Base-by-base conservation (phyloP, 2,113 vertebrate species). In the Bubo bubo region DNA sequence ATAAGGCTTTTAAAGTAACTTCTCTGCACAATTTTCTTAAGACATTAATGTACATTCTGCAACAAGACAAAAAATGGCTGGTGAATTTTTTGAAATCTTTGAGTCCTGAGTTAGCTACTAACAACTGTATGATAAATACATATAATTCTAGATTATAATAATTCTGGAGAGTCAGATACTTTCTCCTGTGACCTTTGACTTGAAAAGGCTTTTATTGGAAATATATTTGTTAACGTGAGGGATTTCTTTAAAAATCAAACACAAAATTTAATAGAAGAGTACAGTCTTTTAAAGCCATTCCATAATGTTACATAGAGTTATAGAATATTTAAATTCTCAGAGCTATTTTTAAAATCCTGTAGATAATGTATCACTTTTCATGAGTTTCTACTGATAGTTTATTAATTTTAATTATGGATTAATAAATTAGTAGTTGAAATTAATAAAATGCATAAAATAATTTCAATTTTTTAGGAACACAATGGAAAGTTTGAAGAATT, bases 371-470 rank as follows among this genome's bases (percentile, higher is more conserved):
- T 87, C 26, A 87, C 14, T 85, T 90, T 81, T 91, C 56, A 91
- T 87, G 93, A 59, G 23, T 81, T 93, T 67, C 41, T 67, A 71
- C 30, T 66, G 26, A 84, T 88, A 75, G 67, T 75, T 85, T 79
- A 81, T 87, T 87, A 0, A 74, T 87, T 88, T 88, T 70, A 93
- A 87, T 87, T 90, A 93, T 50, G 6, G 6, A 55, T 81, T 96
- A 85, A 90, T 93, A 85, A 68, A 82, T 93, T 75, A 90, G 10
- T 52, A 85, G 8, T 28, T 76, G 18, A 94, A 82, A 95, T 93
- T 75, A 85, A 59, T 85, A 75, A 45, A 71, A 93, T 55, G 1
- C 5, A 32, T 77, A 20, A 72, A 43, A 34, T 45, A 49, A 26
- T 52, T 45, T 14, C 2, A 13, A 1, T 27, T 52, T 71, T 94